Base-by-base conservation (phyloP, 2,888 invertebrate species). In the Aquatica leii region DNA sequence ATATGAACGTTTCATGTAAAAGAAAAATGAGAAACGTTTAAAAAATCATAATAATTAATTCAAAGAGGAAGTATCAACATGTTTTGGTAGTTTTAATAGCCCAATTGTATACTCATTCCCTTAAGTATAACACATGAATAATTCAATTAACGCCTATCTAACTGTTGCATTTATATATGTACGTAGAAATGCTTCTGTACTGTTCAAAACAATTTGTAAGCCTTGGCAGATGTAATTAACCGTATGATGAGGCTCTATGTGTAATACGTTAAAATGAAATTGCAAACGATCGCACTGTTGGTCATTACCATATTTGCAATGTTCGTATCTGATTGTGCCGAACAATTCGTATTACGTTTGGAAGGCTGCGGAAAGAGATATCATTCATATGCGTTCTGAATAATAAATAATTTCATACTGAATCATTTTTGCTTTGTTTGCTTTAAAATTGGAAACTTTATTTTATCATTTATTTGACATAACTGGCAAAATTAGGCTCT, bases 271-370 rank as follows among this genome's bases (percentile, higher is more conserved):
- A 48, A 61, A 58, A 61, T 65, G 40, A 62, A 65, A 62, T 64
- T 64, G 64, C 64, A 60, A 64, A 64, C 56, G 59, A 60, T 59
- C 58, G 60, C 57, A 61, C 64, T 61, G 54, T 46, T 58, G 60
- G 64, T 60, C 55, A 67, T 67, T 64, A 67, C 64, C 66, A 64
- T 67, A 64, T 67, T 67, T 67, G 61, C 58, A 64, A 51, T 57
- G 54, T 49, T 52, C 62, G 49, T 64, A 67, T 67, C 64, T 64
- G 67, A 64, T 67, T 64, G 67, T 64, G 62, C 48, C 55, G 61
- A 64, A 65, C 61, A 67, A 67, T 64, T 67, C 59, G 62, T 54
- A 56, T 64, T 60, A 64, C 59, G 59, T 64, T 64, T 64, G 60
- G 59, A 60, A 37, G 56, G 64, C 64, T 64, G 64, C 64, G 56